These are phyloP conservation scores for Alethe diademata DNA, from an alignment of 2,113 vertebrate genomes.

Conservation along the genomic window DNA sequence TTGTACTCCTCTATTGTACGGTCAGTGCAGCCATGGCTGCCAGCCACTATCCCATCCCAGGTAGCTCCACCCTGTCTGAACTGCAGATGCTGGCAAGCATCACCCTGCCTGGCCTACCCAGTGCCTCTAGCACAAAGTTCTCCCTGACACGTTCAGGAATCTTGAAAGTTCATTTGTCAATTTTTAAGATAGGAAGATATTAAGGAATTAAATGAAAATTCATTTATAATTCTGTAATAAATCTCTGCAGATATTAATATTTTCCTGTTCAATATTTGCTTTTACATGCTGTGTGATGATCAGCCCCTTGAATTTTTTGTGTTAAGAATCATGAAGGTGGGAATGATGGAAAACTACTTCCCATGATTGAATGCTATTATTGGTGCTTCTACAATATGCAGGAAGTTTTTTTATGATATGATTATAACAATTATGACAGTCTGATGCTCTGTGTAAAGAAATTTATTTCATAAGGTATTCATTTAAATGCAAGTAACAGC, in stretches of 20 bases:
- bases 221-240: not conserved
- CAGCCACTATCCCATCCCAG: fast-evolving
- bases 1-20: not conserved
- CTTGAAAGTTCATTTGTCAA: not conserved
- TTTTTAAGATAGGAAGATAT: not conserved
- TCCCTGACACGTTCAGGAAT: not conserved
- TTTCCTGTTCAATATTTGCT: not conserved
- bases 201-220: not conserved
- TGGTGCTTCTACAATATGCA: not conserved
- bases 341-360: not conserved
- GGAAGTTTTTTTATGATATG: not conserved
- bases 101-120: fast-evolving
- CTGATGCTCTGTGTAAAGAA: not conserved
- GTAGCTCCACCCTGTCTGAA: not conserved
- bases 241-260: not conserved
- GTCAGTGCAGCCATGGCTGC: not conserved
- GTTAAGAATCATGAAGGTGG: not conserved
- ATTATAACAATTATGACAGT: not conserved
- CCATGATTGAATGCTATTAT: not conserved
- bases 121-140: not conserved
- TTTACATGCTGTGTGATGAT: not conserved
- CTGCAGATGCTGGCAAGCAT: not conserved
- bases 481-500: not conserved
- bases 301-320: not conserved
- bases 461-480: not conserved